Conservation (phyloP, 2,113 vertebrate genomes). For the Chauna torquata region DNA sequence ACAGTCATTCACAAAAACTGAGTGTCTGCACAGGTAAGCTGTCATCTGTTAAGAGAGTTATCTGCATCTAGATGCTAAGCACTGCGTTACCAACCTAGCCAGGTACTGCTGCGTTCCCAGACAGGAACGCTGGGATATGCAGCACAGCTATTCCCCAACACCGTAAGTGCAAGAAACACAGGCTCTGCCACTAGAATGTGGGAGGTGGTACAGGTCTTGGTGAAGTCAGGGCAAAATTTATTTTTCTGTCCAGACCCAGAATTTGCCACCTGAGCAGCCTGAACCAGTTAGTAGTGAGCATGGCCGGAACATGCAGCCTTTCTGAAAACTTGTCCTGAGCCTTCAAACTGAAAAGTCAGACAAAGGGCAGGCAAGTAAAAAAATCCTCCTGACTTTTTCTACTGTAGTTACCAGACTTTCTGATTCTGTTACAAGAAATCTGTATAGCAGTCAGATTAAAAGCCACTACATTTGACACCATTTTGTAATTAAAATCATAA, state of each 20-base stretch:
- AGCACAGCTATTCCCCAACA: not conserved
- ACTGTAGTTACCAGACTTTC: not conserved
- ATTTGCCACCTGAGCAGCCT: not conserved
- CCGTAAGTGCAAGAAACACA: not conserved
- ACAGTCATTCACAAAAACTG: accelerated
- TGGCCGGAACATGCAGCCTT: not conserved
- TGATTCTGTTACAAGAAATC: slow-evolving; percentile 1
- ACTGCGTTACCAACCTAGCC: accelerated
- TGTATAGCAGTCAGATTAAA: not conserved
- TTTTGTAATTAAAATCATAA: not conserved
- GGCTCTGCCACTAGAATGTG: accelerated
- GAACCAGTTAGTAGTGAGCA: not conserved
- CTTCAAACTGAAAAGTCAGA: not conserved
- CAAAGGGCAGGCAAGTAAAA: not conserved
- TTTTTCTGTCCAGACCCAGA: not conserved
- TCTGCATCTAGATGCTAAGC: not conserved
- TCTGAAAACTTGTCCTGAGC: not conserved
- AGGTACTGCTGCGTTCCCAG: not conserved
- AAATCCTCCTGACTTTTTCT: not conserved
- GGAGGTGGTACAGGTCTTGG: not conserved
- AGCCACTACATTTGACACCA: not conserved
- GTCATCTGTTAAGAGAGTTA: not conserved
- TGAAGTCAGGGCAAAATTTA: not conserved
- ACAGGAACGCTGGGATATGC: accelerated
- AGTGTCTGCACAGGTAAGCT: not conserved